These are phyloP conservation scores for Malacosoma neustria DNA, from an alignment of 2,888 invertebrate genomes.

Conservation along the genomic window DNA sequence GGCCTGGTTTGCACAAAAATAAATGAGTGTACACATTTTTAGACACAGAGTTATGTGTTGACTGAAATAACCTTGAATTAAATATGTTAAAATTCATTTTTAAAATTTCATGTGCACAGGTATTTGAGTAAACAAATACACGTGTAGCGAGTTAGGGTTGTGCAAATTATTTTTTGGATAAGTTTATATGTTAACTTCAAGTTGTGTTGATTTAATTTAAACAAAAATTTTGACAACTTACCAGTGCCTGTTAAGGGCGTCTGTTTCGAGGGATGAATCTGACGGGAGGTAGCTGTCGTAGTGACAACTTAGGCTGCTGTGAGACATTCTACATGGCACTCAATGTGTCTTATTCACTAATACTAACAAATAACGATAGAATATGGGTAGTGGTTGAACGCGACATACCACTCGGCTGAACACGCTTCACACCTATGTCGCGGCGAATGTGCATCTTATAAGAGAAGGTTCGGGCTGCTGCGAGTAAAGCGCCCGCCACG, in stretches of 20 bases:
- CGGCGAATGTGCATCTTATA: constrained; percentile 69
- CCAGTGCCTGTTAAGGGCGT: constrained; percentile 68
- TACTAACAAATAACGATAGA: constrained; percentile 39
- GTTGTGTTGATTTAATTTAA: neutral
- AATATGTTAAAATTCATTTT: too few relatives aligned
- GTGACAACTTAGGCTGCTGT: constrained; percentile 69
- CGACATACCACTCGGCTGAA: constrained; percentile 59
- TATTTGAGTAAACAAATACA: neutral
- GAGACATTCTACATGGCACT: constrained; percentile 74
- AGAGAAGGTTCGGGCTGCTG: constrained; percentile 67
- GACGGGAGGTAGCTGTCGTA: constrained; percentile 69
- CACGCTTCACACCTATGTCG: constrained; percentile 66
- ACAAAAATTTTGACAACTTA: constrained; percentile 31
- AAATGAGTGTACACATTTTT: too few relatives aligned
- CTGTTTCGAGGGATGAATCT: constrained; percentile 67
- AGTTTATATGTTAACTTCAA: neutral
- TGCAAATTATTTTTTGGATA: neutral
- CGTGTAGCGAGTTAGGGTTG: neutral
- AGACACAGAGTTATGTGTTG: too few relatives aligned
- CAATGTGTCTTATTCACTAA: constrained; percentile 48
- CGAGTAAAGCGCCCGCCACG: constrained; percentile 62
- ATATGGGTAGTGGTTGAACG: constrained; percentile 38
- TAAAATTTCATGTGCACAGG: too few relatives aligned
- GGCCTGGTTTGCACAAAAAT: neutral
- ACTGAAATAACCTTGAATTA: too few relatives aligned